phyloP scores from a whole-genome alignment of 2,888 invertebrate species.

The Cryptus viduatorius region DNA sequence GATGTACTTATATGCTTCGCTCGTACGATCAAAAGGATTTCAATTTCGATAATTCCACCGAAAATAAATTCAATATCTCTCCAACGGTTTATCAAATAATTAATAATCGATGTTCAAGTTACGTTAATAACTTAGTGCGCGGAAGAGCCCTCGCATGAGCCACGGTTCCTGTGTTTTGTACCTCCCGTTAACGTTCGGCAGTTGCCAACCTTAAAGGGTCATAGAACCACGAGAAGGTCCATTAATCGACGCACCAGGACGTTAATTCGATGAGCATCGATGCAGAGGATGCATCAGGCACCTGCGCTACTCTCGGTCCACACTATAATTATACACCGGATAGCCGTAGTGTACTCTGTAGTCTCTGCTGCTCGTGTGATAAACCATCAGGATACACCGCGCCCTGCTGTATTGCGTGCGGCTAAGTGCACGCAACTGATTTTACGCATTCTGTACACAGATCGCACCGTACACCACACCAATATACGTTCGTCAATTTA shows the following conservation, averaged over 20 bases:
- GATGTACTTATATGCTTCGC: not conserved
- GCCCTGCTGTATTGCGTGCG: not conserved
- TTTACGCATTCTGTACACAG: slow-evolving; percentile 1
- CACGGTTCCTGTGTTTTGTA: not conserved
- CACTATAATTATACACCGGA: slow-evolving; percentile 48
- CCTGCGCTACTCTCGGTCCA: slow-evolving; percentile 42
- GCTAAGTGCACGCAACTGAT: slow-evolving; percentile 39
- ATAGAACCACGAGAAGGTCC: slow-evolving; percentile 37
- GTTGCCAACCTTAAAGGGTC: slow-evolving; percentile 47
- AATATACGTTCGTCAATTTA: not conserved
- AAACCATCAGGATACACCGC: slow-evolving; percentile 36
- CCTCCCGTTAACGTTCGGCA: slow-evolving; percentile 52
- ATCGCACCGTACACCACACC: not conserved
- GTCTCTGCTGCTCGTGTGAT: slow-evolving; percentile 15
- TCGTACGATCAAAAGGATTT: not conserved
- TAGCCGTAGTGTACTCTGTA: not conserved
- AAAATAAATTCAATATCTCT: not conserved
- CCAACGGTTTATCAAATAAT: not conserved
- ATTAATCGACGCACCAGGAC: slow-evolving; percentile 62
- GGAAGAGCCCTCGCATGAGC: slow-evolving; percentile 6
- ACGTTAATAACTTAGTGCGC: slow-evolving; percentile 9
- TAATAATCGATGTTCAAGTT: not conserved
- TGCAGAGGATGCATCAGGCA: slow-evolving; percentile 50
- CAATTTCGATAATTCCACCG: not conserved
- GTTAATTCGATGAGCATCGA: slow-evolving; percentile 68